Evolutionary conservation across 1,140 invertebrate species (phyloP).

Genomic region (Ylistrum balloti): DNA sequence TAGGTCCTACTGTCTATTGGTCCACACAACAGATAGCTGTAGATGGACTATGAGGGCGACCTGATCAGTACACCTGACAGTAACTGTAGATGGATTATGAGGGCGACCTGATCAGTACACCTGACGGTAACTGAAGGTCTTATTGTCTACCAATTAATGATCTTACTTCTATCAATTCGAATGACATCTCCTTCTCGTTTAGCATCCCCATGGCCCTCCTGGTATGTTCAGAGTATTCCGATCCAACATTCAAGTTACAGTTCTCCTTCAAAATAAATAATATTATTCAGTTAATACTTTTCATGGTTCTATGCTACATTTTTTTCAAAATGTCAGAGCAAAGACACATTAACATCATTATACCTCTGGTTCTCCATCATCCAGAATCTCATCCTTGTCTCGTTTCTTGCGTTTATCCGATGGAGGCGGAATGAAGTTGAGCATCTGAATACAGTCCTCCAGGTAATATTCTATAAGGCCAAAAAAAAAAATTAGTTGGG

Average conservation of each 20-base stretch:
- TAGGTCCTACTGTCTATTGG: no score
- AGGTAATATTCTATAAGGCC: conserved; percentile 93
- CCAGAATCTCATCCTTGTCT: conserved; percentile 87
- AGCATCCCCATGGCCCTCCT: conserved; percentile 88
- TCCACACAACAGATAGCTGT: no score
- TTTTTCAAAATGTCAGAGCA: background rate
- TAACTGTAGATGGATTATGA: no score
- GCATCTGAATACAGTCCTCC: conserved; percentile 93
- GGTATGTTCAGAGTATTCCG: conserved; percentile 85
- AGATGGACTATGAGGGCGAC: no score
- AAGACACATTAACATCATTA: background rate
- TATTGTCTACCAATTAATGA: no score
- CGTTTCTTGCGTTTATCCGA: conserved; percentile 83
- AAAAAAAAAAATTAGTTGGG: background rate
- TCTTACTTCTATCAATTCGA: conserved; percentile 92
- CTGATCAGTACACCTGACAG: no score
- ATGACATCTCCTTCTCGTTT: conserved; percentile 94
- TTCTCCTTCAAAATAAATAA: conserved; percentile 81
- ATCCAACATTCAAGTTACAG: conserved; percentile 80
- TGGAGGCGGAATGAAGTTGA: conserved; percentile 90
- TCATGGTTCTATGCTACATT: conserved; percentile 7
- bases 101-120: no score
- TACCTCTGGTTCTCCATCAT: conserved; percentile 85
- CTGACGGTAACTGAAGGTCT: no score
- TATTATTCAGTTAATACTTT: no score